Evolutionary conservation across 2,113 vertebrate genomes (phyloP), one percentile per base, ranked within the genome.

Genomic region (Apistogramma diplotaenia): DNA sequence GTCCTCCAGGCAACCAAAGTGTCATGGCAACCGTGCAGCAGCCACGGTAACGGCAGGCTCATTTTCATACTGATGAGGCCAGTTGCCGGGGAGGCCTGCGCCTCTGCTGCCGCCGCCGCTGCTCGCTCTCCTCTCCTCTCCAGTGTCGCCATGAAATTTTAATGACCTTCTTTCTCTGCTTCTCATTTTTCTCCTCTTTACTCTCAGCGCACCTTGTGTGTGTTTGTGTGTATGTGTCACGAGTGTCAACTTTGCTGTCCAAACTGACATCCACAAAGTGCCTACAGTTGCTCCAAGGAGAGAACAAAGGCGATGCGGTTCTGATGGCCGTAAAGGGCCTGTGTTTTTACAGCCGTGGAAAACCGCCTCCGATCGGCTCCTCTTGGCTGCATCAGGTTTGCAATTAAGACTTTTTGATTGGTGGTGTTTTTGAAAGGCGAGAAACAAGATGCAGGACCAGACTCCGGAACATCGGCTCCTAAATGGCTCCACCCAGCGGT

Each of bases 31-130:
- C 90, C 54, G 58, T 77, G 58, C 46, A 31, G 89, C 85, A 84
- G 90, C 85, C 91, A 81, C 79, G 53, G 90, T 84, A 87, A 88
- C 91, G 61, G 89, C 86, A 46, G 87, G 54, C 85, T 92, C 85
- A 91, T 92, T 92, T 93, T 94, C 91, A 94, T 92, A 90, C 89
- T 91, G 90, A 93, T 92, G 89, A 93, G 87, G 80, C 72, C 60
- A 23, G 84, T 85, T 82, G 85, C 88, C 31, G 60, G 43, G 85
- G 85, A 82, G 77, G 83, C 81, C 76, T 16, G 65, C n/a, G 31
- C 60, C n/a, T 33, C 62, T n/a, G 62, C 73, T 27, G 53, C 62
- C 5, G 76, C 74, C 33, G 80, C 55, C 1, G 81, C 85, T 11
- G 33, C 62, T 74, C 79, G 74, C 71, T 84, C 79, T 11, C 54